Percentiles rank a stretch among this genome's conserved stretches.
Conservation (phyloP, 2,113 vertebrate genomes). For the Reinhardtius hippoglossoides region DNA sequence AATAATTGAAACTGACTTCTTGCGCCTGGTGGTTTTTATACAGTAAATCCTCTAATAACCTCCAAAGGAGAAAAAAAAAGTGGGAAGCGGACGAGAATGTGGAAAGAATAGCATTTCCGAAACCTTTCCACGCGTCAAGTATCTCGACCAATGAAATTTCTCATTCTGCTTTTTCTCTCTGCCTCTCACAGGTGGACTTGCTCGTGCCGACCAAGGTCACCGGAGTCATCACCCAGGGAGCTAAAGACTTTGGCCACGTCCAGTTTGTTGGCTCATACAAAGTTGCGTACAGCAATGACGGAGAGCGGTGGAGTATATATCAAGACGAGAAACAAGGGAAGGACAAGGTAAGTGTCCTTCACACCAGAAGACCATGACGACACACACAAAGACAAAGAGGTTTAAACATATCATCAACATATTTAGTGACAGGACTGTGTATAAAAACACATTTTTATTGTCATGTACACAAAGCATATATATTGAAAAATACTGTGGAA, state of each 20-base stretch:
- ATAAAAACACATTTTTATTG: not conserved
- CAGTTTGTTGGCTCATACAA: constrained; percentile 99
- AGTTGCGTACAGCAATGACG: constrained; percentile 94
- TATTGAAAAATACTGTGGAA: constrained; percentile 3
- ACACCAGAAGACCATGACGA: not conserved
- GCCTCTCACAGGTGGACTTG: constrained; percentile 88
- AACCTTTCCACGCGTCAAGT: not conserved
- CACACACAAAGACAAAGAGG: not conserved
- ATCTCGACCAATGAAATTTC: not conserved
- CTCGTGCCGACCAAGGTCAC: constrained; percentile 94
- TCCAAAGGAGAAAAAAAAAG: constrained; percentile 22
- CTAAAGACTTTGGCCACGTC: constrained; percentile 98
- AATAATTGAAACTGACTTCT: constrained; percentile 78
- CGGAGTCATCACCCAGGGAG: constrained; percentile 97
- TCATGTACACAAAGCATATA: not conserved
- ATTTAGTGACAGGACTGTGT: not conserved
- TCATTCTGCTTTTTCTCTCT: not conserved
- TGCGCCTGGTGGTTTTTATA: constrained; percentile 59
- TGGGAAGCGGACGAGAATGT: constrained; percentile 44
- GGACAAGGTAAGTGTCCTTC: constrained; percentile 89
- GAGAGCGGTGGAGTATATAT: constrained; percentile 92
- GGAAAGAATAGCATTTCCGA: not conserved
- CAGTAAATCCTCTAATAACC: constrained; percentile 54
- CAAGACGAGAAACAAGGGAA: constrained; percentile 97
- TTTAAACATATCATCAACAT: not conserved